Conservation (phyloP, 1,140 invertebrate genomes). For the Euborellia annulipes region DNA sequence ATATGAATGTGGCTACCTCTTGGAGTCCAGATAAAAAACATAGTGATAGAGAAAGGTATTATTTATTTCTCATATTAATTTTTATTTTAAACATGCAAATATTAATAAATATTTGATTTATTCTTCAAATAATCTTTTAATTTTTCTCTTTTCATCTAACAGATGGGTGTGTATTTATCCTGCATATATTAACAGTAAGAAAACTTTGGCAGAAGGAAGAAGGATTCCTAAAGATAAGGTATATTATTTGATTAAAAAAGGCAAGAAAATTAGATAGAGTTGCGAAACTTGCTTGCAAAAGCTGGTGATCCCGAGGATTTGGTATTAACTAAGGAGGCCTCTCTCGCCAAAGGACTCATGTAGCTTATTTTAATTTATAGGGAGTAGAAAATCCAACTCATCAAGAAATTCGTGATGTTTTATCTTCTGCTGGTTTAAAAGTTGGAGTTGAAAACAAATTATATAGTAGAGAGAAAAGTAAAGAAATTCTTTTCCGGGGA, state of each 20-base stretch:
- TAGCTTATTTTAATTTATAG: slow-evolving; percentile 21
- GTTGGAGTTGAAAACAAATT: slow-evolving; percentile 89
- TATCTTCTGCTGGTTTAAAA: slow-evolving; percentile 61
- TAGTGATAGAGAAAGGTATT: slow-evolving; percentile 42
- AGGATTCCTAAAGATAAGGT: slow-evolving; percentile 62
- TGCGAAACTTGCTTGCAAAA: no score
- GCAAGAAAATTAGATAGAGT: background rate
- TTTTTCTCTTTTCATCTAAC: slow-evolving; percentile 20
- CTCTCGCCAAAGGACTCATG: background rate
- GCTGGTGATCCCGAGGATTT: no score
- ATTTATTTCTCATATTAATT: slow-evolving; percentile 3
- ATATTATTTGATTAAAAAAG: slow-evolving; percentile 6
- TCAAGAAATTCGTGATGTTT: slow-evolving; percentile 84
- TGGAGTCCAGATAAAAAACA: slow-evolving; percentile 46
- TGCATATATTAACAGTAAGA: slow-evolving; percentile 88
- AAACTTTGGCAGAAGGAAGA: slow-evolving; percentile 73
- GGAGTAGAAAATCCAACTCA: slow-evolving; percentile 89
- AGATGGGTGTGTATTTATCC: slow-evolving; percentile 97
- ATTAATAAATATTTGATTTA: no score
- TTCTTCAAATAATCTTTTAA: no score
- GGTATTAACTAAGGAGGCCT: no score
- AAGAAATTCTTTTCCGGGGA: slow-evolving; percentile 67
- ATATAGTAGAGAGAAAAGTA: slow-evolving; percentile 80
- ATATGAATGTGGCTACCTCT: slow-evolving; percentile 21
- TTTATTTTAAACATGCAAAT: background rate